phyloP scores from a whole-genome alignment of 2,113 vertebrate genomes.

The Lophochroa leadbeateri region DNA sequence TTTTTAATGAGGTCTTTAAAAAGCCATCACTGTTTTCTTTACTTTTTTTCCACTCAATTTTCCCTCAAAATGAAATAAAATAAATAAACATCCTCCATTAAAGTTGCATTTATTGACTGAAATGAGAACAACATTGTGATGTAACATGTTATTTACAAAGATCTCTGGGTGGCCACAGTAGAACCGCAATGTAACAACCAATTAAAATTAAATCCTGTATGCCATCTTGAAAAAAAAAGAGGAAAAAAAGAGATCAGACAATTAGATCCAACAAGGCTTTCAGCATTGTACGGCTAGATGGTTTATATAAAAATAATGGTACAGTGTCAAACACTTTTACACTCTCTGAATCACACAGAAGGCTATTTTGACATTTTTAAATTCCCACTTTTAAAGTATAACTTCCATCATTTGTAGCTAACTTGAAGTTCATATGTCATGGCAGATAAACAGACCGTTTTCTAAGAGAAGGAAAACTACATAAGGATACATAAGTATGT shows the following conservation, averaged over 20 bases:
- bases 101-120: background rate
- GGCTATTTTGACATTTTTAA: background rate
- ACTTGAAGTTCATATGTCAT: background rate
- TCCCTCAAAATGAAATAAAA: background rate
- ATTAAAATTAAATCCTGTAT: constrained; percentile 40
- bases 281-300: background rate
- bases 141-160: constrained; percentile 6
- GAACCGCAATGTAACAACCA: background rate
- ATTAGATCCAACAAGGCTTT: background rate
- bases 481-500: background rate
- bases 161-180: background rate
- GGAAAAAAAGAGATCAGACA: background rate
- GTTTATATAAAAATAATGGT: constrained; percentile 24
- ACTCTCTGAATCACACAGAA: background rate
- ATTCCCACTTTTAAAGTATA: background rate
- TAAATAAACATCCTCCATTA: background rate
- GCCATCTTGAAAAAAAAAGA: background rate
- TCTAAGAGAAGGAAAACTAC: background rate
- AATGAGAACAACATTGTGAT: background rate
- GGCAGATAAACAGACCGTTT: background rate
- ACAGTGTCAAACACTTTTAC: background rate
- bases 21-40: background rate
- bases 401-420: background rate
- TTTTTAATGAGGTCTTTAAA: background rate
- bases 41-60: background rate